Evolutionary conservation across 2,113 vertebrate genomes (phyloP).

Genomic region (Hippoglossus stenolepis): DNA sequence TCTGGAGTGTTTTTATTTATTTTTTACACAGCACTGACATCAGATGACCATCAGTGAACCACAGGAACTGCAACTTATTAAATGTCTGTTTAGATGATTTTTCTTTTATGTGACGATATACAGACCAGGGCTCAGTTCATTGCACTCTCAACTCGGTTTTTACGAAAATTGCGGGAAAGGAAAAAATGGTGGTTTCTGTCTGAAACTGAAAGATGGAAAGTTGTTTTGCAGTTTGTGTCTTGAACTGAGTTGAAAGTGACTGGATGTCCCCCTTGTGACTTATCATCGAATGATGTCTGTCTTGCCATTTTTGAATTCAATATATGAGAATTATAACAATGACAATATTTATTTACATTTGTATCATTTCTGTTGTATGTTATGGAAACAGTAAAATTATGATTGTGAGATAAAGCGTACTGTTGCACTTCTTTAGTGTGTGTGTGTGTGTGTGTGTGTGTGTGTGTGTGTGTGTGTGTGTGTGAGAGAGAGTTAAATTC

Average conservation of each 20-base stretch:
- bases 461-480: neutral
- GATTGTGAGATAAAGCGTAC: slow-evolving; percentile 67
- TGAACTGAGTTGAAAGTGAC: slow-evolving; percentile 41
- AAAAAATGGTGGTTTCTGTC: neutral
- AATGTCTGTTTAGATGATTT: slow-evolving; percentile 8
- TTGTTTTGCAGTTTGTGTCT: slow-evolving; percentile 14
- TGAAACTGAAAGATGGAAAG: neutral
- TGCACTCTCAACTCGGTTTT: slow-evolving; percentile 43
- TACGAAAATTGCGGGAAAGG: slow-evolving; percentile 3
- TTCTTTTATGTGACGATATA: slow-evolving; percentile 16
- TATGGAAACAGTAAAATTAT: slow-evolving; percentile 74
- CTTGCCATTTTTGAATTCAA: slow-evolving; percentile 66
- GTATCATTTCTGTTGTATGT: slow-evolving; percentile 78
- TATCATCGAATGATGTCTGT: slow-evolving; percentile 57
- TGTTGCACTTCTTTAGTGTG: slow-evolving; percentile 4
- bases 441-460: neutral
- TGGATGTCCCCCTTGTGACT: slow-evolving; percentile 45
- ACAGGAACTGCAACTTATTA: slow-evolving; percentile 28
- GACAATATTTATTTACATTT: slow-evolving; percentile 77
- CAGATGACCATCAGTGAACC: slow-evolving; percentile 21
- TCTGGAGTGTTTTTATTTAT: neutral
- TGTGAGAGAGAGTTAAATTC: neutral
- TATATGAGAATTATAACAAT: slow-evolving; percentile 63
- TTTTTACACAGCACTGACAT: slow-evolving; percentile 14
- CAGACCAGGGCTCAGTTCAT: slow-evolving; percentile 30